phyloP scores from a whole-genome alignment of 2,888 invertebrate species.

The Rotaria socialis region DNA sequence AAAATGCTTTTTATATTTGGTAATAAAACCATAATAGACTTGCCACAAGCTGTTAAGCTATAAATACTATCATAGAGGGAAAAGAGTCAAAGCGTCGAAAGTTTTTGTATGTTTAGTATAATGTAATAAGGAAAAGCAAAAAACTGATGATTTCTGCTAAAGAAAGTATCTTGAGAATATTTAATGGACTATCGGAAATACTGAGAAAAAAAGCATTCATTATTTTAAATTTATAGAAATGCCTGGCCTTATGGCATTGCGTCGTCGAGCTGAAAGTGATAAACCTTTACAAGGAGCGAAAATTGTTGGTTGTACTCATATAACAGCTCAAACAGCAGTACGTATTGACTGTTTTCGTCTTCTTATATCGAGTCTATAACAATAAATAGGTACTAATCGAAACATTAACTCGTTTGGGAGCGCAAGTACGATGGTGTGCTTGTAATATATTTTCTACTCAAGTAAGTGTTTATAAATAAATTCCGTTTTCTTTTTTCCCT shows the following conservation, averaged over 20 bases:
- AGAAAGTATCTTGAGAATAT: background rate
- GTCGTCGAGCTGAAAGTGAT: slow-evolving; percentile 80
- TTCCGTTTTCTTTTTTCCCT: background rate
- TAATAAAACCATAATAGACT: background rate
- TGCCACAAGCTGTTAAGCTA: background rate
- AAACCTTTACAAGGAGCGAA: slow-evolving; percentile 90
- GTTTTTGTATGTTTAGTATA: too few species aligned
- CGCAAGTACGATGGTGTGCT: slow-evolving; percentile 86
- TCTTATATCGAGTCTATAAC: slow-evolving; percentile 30
- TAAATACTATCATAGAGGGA: background rate
- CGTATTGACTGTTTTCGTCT: slow-evolving; percentile 53
- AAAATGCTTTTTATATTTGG: background rate
- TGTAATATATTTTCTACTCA: slow-evolving; percentile 95
- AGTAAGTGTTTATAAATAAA: slow-evolving; percentile 42
- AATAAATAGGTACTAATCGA: slow-evolving; percentile 69
- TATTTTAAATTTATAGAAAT: slow-evolving; percentile 68
- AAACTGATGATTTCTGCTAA: background rate
- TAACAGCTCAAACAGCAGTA: slow-evolving; percentile 92
- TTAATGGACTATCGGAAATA: too few species aligned
- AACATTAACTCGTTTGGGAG: slow-evolving; percentile 79
- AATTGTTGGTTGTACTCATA: slow-evolving; percentile 94
- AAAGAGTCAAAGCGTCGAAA: background rate
- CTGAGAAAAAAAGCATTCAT: too few species aligned
- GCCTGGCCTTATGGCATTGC: slow-evolving; percentile 91
- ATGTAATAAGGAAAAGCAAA: background rate